These are phyloP conservation scores for Rhadina sibilatrix DNA, from an alignment of 2,113 vertebrate genomes.

Conservation along the genomic window DNA sequence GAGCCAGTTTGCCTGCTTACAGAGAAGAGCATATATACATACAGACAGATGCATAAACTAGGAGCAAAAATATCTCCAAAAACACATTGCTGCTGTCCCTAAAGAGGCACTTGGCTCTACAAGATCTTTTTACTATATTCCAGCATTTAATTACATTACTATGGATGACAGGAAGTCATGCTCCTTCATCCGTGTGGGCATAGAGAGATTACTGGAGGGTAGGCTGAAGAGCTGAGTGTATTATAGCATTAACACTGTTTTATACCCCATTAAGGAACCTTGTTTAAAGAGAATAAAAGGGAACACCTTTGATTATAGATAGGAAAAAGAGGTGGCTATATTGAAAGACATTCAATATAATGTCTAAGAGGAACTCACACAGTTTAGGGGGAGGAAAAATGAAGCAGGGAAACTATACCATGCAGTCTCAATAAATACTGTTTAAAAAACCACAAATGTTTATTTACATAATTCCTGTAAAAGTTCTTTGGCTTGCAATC, in stretches of 20 bases:
- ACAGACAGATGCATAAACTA: background rate
- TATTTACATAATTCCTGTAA: background rate
- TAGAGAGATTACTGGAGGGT: background rate
- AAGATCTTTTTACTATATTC: background rate
- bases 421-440: background rate
- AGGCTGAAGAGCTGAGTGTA: background rate
- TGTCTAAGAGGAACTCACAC: background rate
- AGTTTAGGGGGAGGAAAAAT: background rate
- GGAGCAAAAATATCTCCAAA: background rate
- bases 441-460: background rate
- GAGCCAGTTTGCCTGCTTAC: background rate
- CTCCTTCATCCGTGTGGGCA: background rate
- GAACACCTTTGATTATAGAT: background rate
- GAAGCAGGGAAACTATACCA: background rate
- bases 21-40: accelerated
- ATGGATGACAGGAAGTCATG: background rate
- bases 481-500: background rate
- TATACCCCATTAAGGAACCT: background rate
- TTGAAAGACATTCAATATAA: background rate
- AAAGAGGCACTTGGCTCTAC: background rate
- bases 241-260: background rate
- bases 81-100: background rate
- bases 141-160: background rate
- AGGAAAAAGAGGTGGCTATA: background rate
- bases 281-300: background rate